Evolutionary conservation across 2,113 vertebrate genomes (phyloP).

Genomic region (Condylura cristata): DNA sequence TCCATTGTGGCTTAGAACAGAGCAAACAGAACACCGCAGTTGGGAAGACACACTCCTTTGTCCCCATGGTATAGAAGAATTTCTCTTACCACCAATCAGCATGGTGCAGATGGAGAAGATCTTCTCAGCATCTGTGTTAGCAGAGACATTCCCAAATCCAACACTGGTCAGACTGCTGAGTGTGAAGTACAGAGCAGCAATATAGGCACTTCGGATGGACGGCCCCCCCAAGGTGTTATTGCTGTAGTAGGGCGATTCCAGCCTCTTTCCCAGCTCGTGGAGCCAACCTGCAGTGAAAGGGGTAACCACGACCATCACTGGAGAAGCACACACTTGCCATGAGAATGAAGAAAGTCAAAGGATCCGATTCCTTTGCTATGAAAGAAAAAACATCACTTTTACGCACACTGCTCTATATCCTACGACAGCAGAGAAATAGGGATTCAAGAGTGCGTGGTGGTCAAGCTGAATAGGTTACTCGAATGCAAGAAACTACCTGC

Average conservation of each 20-base stretch:
- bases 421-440: background rate
- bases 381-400: background rate
- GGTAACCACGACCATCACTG: background rate
- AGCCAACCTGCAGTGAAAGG: slow-evolving; percentile 92
- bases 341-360: slow-evolving; percentile 1
- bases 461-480: background rate
- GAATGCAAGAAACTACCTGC: background rate
- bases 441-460: background rate
- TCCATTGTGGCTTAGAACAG: background rate
- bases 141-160: slow-evolving; percentile 98
- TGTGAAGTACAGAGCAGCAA: slow-evolving; percentile 97
- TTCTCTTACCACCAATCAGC: slow-evolving; percentile 94
- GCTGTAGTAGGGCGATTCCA: slow-evolving; percentile 93
- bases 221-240: slow-evolving; percentile 91
- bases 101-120: slow-evolving; percentile 99
- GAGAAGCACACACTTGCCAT: background rate
- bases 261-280: slow-evolving; percentile 95
- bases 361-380: background rate
- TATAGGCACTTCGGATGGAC: slow-evolving; percentile 94
- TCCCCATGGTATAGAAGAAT: background rate
- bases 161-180: slow-evolving; percentile 99
- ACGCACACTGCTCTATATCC: background rate
- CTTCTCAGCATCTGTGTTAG: slow-evolving; percentile 97
- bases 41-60: background rate
- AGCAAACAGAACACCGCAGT: fast-evolving